A percentile compares a stretch with the other conserved stretches of the same genome.
Evolutionary conservation across 2,888 invertebrate genomes (phyloP).

Genomic region (Girardia tigrina): DNA sequence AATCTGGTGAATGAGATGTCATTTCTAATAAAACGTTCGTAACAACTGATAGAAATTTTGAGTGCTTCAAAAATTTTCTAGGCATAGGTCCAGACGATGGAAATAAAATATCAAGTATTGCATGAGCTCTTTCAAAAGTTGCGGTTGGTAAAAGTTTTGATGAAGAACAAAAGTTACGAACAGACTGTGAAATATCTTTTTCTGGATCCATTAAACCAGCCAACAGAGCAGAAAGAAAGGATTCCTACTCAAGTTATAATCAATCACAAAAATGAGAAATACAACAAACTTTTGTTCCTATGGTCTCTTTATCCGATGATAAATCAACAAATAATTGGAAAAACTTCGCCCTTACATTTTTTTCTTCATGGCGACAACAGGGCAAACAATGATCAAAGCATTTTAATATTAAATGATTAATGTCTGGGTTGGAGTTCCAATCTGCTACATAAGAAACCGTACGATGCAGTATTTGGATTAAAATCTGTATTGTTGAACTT

Average conservation of each 20-base stretch:
- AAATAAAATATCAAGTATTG: constrained; percentile 7
- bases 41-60: background rate
- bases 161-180: background rate
- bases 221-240: background rate
- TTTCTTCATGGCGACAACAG: background rate
- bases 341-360: background rate
- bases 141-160: background rate
- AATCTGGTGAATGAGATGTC: constrained; percentile 1
- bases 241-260: no score
- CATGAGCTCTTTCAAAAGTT: background rate
- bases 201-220: background rate
- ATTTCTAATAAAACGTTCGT: background rate
- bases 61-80: background rate
- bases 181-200: background rate
- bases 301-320: no score
- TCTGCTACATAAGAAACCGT: background rate
- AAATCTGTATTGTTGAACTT: background rate
- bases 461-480: background rate
- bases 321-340: constrained; percentile 3
- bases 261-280: no score
- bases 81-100: background rate
- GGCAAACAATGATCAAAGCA: background rate
- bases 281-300: no score
- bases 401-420: background rate
- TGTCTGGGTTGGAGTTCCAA: background rate